Evolutionary conservation across 2,888 invertebrate genomes (phyloP).

Genomic region (Tineola bisselliella): DNA sequence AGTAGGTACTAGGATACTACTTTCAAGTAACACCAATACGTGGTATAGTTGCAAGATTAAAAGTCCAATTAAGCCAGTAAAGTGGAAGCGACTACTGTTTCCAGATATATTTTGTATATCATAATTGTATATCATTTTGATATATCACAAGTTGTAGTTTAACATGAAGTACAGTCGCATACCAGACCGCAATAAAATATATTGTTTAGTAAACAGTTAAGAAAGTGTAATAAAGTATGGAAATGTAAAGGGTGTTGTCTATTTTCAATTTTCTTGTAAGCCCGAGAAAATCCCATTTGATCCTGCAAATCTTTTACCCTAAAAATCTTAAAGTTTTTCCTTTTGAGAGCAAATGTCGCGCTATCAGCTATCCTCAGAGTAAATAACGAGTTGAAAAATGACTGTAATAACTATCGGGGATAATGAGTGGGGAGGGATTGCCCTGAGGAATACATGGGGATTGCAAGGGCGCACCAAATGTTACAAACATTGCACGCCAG

Average conservation of each 20-base stretch:
- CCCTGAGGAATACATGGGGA: slow-evolving; percentile 61
- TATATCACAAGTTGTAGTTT: no score
- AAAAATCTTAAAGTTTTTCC: slow-evolving; percentile 48
- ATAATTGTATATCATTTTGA: no score
- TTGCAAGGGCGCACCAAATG: slow-evolving; percentile 45
- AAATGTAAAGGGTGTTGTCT: slow-evolving; percentile 28
- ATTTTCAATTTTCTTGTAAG: slow-evolving; percentile 58
- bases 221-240: neutral
- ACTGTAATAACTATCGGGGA: slow-evolving; percentile 65
- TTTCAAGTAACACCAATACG: no score
- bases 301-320: slow-evolving; percentile 43
- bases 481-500: slow-evolving; percentile 32
- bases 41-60: no score
- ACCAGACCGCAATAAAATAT: no score
- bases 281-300: slow-evolving; percentile 40
- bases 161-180: no score
- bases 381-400: slow-evolving; percentile 69
- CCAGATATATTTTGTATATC: no score
- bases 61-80: no score
- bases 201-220: neutral
- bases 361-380: slow-evolving; percentile 63
- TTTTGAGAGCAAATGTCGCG: slow-evolving; percentile 56
- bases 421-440: slow-evolving; percentile 64
- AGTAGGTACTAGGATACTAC: no score
- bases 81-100: no score